Evolutionary conservation across 2,797 vertebrate genomes (phyloP).

Genomic region (Darevskia nairensis): DNA sequence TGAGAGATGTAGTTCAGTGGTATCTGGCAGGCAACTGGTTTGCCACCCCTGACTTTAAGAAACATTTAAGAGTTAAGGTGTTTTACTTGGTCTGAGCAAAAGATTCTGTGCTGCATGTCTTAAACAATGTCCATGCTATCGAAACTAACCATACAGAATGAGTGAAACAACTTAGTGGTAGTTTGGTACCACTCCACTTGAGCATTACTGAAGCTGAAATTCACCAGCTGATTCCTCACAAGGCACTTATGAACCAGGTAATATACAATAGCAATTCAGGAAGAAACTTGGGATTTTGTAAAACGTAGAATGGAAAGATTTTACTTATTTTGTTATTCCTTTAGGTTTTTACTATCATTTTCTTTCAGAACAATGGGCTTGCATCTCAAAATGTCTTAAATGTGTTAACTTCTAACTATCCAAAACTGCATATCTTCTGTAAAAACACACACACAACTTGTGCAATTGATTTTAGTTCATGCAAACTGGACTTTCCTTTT

Average conservation of each 20-base stretch:
- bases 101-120: neutral
- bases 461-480: neutral
- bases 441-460: neutral
- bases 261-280: neutral
- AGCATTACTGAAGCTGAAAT: neutral
- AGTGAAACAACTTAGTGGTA: neutral
- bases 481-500: neutral
- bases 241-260: neutral
- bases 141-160: constrained; percentile 26
- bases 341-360: neutral
- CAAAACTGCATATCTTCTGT: neutral
- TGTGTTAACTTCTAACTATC: neutral
- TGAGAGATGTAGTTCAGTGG: no score
- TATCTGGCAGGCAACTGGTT: no score
- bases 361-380: neutral
- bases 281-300: neutral
- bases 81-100: neutral
- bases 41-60: neutral
- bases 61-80: neutral
- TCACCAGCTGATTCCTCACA: neutral
- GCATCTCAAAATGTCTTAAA: neutral
- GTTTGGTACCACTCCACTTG: neutral
- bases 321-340: neutral
- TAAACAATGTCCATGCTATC: neutral
- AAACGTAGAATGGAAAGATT: neutral